Evolutionary conservation across 2,797 vertebrate species (phyloP).

Genomic region (Macropodus opercularis): DNA sequence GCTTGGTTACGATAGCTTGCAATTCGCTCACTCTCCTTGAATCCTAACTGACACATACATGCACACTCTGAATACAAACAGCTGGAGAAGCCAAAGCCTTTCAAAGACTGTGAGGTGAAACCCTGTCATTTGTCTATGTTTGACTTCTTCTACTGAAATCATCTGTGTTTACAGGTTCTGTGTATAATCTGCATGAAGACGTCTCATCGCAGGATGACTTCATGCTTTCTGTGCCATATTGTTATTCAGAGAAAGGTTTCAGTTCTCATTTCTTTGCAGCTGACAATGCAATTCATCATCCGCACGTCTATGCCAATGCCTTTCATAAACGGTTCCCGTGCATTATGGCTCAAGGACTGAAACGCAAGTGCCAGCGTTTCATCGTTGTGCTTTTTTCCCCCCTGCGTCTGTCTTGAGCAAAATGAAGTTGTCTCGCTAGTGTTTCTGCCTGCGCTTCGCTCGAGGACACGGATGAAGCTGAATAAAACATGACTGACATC

Average conservation of each 20-base stretch:
- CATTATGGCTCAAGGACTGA: constrained; percentile 67
- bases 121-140: background rate
- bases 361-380: constrained; percentile 47
- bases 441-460: constrained; percentile 55
- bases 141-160: constrained; percentile 28
- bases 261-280: constrained; percentile 64
- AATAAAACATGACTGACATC: constrained; percentile 73
- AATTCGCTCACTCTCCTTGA: constrained; percentile 64
- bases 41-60: constrained; percentile 25
- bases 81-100: constrained; percentile 14
- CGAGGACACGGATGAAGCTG: constrained; percentile 64
- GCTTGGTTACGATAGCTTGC: constrained; percentile 69
- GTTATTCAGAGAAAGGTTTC: constrained; percentile 51
- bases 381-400: constrained; percentile 31
- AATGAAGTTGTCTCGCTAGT: constrained; percentile 63
- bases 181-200: constrained; percentile 50
- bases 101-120: constrained; percentile 13
- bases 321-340: constrained; percentile 61
- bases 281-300: constrained; percentile 76
- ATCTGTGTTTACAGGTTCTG: constrained; percentile 23
- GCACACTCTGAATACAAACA: constrained; percentile 17
- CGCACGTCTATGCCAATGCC: constrained; percentile 43
- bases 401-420: constrained; percentile 16
- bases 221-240: constrained; percentile 29
- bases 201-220: constrained; percentile 32